Evolutionary conservation across 2,113 vertebrate species (phyloP).

Genomic region (Phaethon lepturus): DNA sequence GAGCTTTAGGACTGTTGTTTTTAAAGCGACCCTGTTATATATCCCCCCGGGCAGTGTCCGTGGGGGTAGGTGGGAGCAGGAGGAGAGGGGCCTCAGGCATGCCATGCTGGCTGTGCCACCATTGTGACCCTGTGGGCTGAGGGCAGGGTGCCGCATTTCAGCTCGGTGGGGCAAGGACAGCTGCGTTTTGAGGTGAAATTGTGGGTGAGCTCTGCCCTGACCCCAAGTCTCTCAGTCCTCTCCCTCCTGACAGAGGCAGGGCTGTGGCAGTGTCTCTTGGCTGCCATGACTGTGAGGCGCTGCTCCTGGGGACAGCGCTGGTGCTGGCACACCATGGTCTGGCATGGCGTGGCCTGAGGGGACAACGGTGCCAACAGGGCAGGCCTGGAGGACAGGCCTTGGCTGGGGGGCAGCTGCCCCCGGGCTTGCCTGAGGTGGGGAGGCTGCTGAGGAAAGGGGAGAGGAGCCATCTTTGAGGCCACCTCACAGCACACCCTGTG

Average conservation of each 20-base stretch:
- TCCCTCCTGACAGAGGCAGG: accelerated
- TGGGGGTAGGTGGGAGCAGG: not conserved
- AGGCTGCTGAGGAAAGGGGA: not conserved
- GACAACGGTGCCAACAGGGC: not conserved
- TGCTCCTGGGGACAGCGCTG: not conserved
- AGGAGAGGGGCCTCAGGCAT: accelerated
- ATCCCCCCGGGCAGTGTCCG: accelerated
- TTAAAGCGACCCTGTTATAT: not conserved
- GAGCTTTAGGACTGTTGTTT: not conserved
- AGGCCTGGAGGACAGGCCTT: not conserved
- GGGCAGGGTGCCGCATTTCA: accelerated
- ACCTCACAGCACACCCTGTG: accelerated
- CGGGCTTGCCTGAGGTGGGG: not conserved
- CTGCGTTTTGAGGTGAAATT: not conserved
- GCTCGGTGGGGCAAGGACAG: accelerated
- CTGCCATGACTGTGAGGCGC: accelerated
- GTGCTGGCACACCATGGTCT: accelerated
- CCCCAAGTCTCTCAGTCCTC: not conserved
- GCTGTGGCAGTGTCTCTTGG: not conserved
- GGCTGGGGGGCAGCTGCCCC: not conserved
- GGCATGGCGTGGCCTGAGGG: accelerated
- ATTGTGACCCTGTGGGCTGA: not conserved
- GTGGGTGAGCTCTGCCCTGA: not conserved
- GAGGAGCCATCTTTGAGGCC: not conserved
- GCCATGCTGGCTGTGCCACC: not conserved